A percentile compares a stretch with the other conserved stretches of the same genome.
Evolutionary conservation across 2,797 vertebrate genomes (phyloP).

Genomic region (Labroides dimidiatus): DNA sequence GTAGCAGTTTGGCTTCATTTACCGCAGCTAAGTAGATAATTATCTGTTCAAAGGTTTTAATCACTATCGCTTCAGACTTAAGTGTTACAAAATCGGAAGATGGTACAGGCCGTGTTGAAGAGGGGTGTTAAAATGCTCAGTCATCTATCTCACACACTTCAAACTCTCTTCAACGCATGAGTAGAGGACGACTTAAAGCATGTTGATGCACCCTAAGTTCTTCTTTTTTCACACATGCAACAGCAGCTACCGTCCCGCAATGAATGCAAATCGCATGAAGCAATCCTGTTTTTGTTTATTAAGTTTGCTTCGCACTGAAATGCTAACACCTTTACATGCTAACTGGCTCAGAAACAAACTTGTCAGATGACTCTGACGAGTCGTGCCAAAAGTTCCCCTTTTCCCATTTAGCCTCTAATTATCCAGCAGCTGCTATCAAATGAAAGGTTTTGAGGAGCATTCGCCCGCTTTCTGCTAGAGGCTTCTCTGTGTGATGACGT

Average conservation of each 20-base stretch:
- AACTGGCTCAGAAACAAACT: too few relatives aligned
- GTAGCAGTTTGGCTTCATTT: constrained; percentile 6
- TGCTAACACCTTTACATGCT: too few relatives aligned
- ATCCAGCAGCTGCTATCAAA: constrained; percentile 35
- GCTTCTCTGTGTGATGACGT: constrained; percentile 1
- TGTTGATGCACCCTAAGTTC: too few relatives aligned
- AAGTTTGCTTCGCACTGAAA: too few relatives aligned
- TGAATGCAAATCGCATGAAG: too few relatives aligned
- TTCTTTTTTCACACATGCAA: too few relatives aligned
- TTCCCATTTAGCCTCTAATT: constrained; percentile 23
- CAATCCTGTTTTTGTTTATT: too few relatives aligned
- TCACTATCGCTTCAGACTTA: constrained; percentile 2
- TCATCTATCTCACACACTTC: not conserved
- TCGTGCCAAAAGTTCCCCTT: not conserved
- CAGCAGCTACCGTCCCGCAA: too few relatives aligned
- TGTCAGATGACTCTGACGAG: too few relatives aligned
- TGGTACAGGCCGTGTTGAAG: not conserved
- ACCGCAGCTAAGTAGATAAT: constrained; percentile 1
- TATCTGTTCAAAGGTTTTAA: constrained; percentile 8
- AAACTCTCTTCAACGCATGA: not conserved
- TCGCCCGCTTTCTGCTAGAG: constrained; percentile 12
- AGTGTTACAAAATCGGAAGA: not conserved
- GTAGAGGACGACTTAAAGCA: too few relatives aligned
- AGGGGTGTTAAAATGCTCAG: not conserved
- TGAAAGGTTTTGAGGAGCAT: constrained; percentile 37